Percentiles rank a stretch among this genome's conserved stretches.
Evolutionary conservation across 2,888 invertebrate species (phyloP).

Genomic region (Punctoribates punctum): DNA sequence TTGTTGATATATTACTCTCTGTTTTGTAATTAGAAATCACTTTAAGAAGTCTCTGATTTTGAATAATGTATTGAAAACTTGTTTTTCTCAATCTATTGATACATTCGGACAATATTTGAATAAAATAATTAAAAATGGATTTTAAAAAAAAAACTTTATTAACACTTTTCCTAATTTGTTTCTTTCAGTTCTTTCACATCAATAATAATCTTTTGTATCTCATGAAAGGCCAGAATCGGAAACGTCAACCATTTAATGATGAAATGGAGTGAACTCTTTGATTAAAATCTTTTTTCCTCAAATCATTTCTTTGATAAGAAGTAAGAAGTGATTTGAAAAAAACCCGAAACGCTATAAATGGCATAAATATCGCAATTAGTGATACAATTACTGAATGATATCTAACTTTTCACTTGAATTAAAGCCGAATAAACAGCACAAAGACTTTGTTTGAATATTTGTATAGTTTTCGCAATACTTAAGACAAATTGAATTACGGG

Average conservation of each 20-base stretch:
- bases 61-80: not conserved
- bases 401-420: too few species aligned
- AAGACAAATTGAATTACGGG: too few species aligned
- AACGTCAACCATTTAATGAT: slow-evolving; percentile 7
- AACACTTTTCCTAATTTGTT: slow-evolving; percentile 27
- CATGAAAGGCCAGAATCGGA: slow-evolving; percentile 21
- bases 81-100: slow-evolving; percentile 7
- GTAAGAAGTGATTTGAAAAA: too few species aligned
- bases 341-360: too few species aligned
- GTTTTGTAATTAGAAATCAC: not conserved
- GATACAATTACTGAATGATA: too few species aligned
- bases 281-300: too few species aligned
- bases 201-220: not conserved
- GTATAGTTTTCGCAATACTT: too few species aligned
- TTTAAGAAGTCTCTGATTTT: not conserved
- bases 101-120: not conserved
- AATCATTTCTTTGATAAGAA: too few species aligned
- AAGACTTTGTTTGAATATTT: too few species aligned
- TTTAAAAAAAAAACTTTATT: slow-evolving; percentile 14
- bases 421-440: too few species aligned
- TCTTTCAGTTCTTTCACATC: slow-evolving; percentile 2
- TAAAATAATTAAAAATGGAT: slow-evolving; percentile 11
- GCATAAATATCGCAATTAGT: too few species aligned
- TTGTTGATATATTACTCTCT: slow-evolving; percentile 30
- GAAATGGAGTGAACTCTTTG: not conserved